Percentiles rank a stretch among this genome's conserved stretches.
Conservation (phyloP, 2,797 vertebrate species). For the Cygnus olor region DNA sequence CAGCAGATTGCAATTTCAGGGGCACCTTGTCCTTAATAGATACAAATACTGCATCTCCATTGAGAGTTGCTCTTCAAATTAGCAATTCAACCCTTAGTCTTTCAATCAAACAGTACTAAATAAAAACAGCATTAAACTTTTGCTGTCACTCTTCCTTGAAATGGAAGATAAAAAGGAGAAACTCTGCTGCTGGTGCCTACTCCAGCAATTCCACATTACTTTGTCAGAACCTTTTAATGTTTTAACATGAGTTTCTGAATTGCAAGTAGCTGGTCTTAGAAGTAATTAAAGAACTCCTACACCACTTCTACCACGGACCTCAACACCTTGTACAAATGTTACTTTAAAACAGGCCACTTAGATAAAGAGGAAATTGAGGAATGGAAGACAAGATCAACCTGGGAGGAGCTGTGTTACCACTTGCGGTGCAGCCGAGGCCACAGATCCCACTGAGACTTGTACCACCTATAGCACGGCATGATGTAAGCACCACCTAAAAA, state of each 20-base stretch:
- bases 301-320: neutral
- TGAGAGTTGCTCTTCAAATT: slow-evolving; percentile 45
- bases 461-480: neutral
- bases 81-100: slow-evolving; percentile 43
- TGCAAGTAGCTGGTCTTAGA: neutral
- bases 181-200: neutral
- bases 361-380: neutral
- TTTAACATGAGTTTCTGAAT: neutral
- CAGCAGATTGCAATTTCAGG: slow-evolving; percentile 33
- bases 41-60: slow-evolving; percentile 16
- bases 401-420: neutral
- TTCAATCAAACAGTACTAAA: slow-evolving; percentile 52
- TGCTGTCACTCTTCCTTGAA: slow-evolving; percentile 28
- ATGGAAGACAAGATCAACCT: neutral
- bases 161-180: slow-evolving; percentile 26
- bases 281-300: slow-evolving; percentile 17
- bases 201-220: neutral
- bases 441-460: neutral
- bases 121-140: slow-evolving; percentile 37
- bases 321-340: neutral
- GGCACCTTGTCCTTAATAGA: slow-evolving; percentile 54
- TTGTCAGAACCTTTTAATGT: neutral
- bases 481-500: neutral
- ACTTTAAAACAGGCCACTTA: neutral
- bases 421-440: neutral